These are phyloP conservation scores for Cremastinae sp. DNA, from an alignment of 2,888 invertebrate species.

Conservation along the genomic window DNA sequence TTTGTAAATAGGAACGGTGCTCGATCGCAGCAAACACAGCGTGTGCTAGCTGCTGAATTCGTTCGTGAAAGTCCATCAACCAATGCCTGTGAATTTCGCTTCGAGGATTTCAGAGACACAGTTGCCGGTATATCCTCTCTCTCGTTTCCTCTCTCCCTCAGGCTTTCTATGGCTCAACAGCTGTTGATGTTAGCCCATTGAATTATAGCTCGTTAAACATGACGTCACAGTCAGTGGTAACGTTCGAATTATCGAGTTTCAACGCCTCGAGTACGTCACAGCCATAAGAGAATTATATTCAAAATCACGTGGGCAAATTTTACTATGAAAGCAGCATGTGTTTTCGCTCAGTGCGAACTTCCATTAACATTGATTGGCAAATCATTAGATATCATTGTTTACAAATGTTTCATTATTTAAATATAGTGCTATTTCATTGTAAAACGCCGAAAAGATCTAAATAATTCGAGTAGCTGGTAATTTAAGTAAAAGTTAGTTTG, in stretches of 20 bases:
- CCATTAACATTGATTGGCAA: constrained; percentile 33
- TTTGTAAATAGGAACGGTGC: constrained; percentile 30
- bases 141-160: neutral
- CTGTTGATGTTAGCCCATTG: constrained; percentile 50
- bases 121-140: constrained; percentile 41
- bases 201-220: constrained; percentile 58
- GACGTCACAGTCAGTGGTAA: constrained; percentile 49
- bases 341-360: neutral
- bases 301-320: constrained; percentile 19
- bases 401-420: neutral
- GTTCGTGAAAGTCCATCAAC: constrained; percentile 26
- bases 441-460: too few species aligned
- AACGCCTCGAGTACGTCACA: constrained; percentile 14
- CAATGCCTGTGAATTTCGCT: constrained; percentile 53
- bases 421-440: too few species aligned
- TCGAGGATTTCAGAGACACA: constrained; percentile 24
- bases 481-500: constrained; percentile 6
- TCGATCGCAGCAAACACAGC: constrained; percentile 28
- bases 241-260: constrained; percentile 57
- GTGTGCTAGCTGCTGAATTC: constrained; percentile 4
- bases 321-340: neutral
- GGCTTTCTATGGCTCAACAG: neutral
- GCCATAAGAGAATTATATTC: constrained; percentile 40
- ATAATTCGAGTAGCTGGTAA: neutral
- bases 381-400: constrained; percentile 28